Percentiles rank a stretch among this genome's conserved stretches.
These are phyloP conservation scores for Gobio gobio DNA, from an alignment of 2,113 vertebrate genomes.

Conservation along the genomic window DNA sequence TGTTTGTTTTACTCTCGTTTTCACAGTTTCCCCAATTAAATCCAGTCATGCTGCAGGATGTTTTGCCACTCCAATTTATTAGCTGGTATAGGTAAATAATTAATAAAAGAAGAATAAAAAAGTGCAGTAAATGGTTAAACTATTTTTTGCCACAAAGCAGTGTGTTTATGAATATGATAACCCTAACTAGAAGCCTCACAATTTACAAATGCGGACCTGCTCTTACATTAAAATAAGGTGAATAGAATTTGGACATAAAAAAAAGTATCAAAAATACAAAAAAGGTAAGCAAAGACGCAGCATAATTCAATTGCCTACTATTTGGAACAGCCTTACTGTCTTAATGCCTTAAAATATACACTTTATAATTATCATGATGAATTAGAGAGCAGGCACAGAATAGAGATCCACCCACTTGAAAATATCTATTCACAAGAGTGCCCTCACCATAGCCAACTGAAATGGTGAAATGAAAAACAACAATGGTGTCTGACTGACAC, in stretches of 20 bases:
- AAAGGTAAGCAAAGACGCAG: not conserved
- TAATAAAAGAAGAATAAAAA: too few relatives aligned
- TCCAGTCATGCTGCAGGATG: too few relatives aligned
- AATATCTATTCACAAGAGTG: not conserved
- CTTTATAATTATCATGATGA: slow-evolving; percentile 14
- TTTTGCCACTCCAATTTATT: too few relatives aligned
- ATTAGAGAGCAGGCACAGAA: slow-evolving; percentile 16
- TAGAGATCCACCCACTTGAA: slow-evolving; percentile 15
- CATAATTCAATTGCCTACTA: not conserved
- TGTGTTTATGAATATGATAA: too few relatives aligned
- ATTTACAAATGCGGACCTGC: too few relatives aligned
- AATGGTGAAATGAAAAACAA: slow-evolving; percentile 20
- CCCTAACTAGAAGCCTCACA: too few relatives aligned
- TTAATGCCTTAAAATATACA: not conserved
- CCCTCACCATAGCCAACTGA: not conserved
- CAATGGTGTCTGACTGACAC: not conserved
- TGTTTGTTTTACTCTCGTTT: too few relatives aligned
- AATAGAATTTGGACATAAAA: not conserved
- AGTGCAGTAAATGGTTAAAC: too few relatives aligned
- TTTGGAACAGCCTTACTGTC: not conserved
- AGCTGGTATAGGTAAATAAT: too few relatives aligned
- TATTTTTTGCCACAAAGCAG: too few relatives aligned
- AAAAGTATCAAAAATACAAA: not conserved
- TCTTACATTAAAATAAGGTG: too few relatives aligned
- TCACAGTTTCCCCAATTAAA: too few relatives aligned